A percentile compares a stretch with the other conserved stretches of the same genome.
Conservation (phyloP, 2,113 vertebrate genomes). For the Pipa parva region DNA sequence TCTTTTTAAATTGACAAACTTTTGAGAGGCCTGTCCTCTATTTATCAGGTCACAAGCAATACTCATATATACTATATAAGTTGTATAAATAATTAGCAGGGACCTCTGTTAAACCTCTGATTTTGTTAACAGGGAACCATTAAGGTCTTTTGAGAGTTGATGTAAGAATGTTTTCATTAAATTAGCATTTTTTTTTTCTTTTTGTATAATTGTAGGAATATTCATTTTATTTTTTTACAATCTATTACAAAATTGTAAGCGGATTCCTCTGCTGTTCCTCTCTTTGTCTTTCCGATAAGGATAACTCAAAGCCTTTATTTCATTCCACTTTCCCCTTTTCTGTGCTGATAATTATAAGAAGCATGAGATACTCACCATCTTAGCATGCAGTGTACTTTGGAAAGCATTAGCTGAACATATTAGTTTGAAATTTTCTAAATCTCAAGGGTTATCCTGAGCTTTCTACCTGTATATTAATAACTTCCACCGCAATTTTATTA, state of each 20-base stretch:
- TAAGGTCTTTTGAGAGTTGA: neutral
- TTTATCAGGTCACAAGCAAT: no score
- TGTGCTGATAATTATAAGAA: neutral
- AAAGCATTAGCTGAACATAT: neutral
- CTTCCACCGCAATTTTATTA: neutral
- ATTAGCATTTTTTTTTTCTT: slow-evolving; percentile 5
- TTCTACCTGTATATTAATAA: neutral
- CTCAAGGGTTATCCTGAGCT: neutral
- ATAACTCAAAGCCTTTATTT: neutral
- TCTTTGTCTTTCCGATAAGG: neutral
- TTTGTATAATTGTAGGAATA: neutral
- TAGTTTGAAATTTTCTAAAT: neutral
- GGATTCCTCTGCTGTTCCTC: neutral
- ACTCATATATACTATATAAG: no score
- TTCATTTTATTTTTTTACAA: neutral
- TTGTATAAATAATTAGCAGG: neutral
- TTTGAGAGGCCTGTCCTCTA: no score
- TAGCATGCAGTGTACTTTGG: neutral
- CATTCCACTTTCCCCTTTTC: neutral
- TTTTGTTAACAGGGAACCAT: neutral
- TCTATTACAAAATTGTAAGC: neutral
- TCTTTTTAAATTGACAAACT: no score
- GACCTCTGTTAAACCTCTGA: slow-evolving; percentile 8
- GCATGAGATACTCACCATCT: neutral
- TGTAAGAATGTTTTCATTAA: neutral